Conservation (phyloP, 2,113 vertebrate species). For the Eudyptes chrysolophus region DNA sequence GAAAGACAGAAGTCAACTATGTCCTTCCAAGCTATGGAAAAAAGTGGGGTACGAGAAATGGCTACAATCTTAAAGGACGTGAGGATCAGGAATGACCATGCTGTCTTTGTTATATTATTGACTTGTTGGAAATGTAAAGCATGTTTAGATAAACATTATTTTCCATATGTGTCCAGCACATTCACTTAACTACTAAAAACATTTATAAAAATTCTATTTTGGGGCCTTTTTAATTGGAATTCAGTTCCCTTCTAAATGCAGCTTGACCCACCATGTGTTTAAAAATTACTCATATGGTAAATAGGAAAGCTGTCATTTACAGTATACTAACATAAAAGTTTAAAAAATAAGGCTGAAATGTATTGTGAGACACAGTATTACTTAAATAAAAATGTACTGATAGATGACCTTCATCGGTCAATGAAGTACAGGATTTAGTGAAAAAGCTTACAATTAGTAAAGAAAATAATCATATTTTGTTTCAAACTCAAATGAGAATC, state of each 20-base stretch:
- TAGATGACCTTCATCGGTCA: neutral
- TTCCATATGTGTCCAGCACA: neutral
- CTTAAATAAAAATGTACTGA: neutral
- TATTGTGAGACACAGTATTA: neutral
- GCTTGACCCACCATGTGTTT: conserved; percentile 34
- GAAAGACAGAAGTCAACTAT: neutral
- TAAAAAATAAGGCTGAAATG: neutral
- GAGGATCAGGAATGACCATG: neutral
- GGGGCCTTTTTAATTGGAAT: conserved; percentile 19
- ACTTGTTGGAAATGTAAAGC: neutral
- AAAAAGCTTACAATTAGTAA: neutral
- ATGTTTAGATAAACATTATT: neutral
- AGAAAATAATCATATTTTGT: neutral
- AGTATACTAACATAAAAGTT: neutral
- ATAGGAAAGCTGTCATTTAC: conserved; percentile 6
- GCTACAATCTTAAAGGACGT: neutral
- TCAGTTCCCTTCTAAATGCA: neutral
- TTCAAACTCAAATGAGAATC: neutral
- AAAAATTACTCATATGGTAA: conserved; percentile 16
- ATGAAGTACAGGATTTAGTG: neutral
- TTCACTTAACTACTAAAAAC: neutral
- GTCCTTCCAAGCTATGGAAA: neutral
- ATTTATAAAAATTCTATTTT: neutral
- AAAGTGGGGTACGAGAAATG: neutral
- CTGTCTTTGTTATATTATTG: neutral